Base-by-base conservation (phyloP, 2,113 vertebrate genomes). In the Phaetusa simplex region DNA sequence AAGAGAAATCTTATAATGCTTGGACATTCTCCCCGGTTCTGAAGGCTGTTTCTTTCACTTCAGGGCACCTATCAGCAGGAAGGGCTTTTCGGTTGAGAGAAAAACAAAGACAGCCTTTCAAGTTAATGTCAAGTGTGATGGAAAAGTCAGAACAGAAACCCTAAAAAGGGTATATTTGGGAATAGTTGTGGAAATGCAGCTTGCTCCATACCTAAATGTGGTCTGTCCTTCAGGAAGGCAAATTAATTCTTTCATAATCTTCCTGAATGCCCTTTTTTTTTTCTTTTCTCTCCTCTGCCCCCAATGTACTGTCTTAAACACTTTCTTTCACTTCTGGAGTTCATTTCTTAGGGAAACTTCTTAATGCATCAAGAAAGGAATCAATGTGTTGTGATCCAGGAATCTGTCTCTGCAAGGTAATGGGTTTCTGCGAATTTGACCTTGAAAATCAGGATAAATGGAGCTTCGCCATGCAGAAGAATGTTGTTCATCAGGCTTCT, bases 121-220 rank as follows among this genome's bases (percentile, higher is more conserved):
- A 32, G 30, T 73, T 47, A 59, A 70, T 59, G 64, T 36, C 69
- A 85, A 10, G 3, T 32, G 40, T 56, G 69, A 43, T n/a, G 10
- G 29, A 29, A 61, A 65, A 27, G 45, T 9, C 3, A 13, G 40
- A 19, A 42, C 29, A 8, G 34, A 19, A 12, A 0, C 7, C n/a
- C 71, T n/a, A 11, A n/a, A 47, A 61, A 11, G 38, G 6, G 23
- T 58, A 4, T 14, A 4, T 86, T 64, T 47, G 42, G 58, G 50
- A 69, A 16, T 6, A 34, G 59, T 7, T 43, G 32, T 36, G 62
- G 32, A 3, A 17, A 56, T 12, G 38, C 61, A 45, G 43, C 32
- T 82, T 3, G 0, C 9, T 42, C 52, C 0, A 0, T 11, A 9
- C 20, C 13, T 6, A 11, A 36, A 7, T 4, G 12, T 17, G 49